phyloP scores from a whole-genome alignment of 2,888 invertebrate genomes.

The Drosophila affinis region DNA sequence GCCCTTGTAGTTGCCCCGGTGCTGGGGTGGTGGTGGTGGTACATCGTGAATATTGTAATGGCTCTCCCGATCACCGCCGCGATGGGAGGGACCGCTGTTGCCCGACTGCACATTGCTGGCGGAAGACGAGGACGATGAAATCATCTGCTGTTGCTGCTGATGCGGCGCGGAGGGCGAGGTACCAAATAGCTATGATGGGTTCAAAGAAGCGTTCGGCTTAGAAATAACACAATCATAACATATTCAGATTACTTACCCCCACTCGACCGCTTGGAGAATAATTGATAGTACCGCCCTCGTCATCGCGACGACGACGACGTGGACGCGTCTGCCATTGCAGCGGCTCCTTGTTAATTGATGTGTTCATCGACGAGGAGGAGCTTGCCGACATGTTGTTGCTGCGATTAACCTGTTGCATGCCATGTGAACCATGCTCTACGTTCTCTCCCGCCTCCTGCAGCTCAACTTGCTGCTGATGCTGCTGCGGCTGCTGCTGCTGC shows the following conservation, averaged over 20 bases:
- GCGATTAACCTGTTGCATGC: conserved; percentile 64
- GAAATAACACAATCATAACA: neutral
- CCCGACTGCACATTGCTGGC: conserved; percentile 62
- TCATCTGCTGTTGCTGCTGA: conserved; percentile 66
- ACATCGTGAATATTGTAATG: conserved; percentile 75
- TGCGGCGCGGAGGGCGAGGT: conserved; percentile 57
- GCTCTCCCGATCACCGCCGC: conserved; percentile 60
- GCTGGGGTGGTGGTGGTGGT: conserved; percentile 55
- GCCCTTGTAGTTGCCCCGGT: conserved; percentile 81
- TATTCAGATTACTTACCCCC: conserved; percentile 56
- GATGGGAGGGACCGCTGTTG: conserved; percentile 60
- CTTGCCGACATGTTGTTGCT: conserved; percentile 73
- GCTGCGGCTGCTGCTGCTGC: conserved; percentile 58
- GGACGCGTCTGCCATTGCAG: conserved; percentile 79
- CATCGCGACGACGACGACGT: conserved; percentile 81
- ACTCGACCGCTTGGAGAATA: conserved; percentile 79
- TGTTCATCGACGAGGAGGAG: conserved; percentile 78
- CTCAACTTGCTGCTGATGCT: conserved; percentile 63
- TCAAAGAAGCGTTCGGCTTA: neutral
- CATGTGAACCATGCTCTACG: conserved; percentile 59
- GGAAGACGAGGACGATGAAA: conserved; percentile 59
- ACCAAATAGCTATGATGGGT: conserved; percentile 63
- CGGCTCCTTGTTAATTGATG: conserved; percentile 71
- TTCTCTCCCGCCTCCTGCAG: conserved; percentile 50
- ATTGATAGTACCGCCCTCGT: conserved; percentile 75